phyloP scores from a whole-genome alignment of 2,888 invertebrate species.

The Glaucopsyche alexis region DNA sequence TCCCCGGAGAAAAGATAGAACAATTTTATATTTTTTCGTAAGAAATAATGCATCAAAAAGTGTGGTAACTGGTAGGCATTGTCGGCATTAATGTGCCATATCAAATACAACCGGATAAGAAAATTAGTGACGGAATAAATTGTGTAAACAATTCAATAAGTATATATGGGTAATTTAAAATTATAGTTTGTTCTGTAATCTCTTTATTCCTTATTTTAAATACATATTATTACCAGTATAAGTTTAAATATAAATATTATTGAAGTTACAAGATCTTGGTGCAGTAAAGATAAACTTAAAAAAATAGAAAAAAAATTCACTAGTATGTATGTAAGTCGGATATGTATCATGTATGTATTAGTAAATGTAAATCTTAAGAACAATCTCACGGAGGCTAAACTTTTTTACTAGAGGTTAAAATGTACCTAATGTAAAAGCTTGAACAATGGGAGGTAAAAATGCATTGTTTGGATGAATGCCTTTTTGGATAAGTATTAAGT shows the following conservation, averaged over 20 bases:
- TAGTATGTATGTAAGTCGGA: background rate
- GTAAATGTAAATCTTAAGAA: background rate
- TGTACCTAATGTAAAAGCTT: background rate
- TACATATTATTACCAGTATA: no score
- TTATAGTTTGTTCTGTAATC: no score
- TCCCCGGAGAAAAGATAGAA: background rate
- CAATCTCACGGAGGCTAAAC: background rate
- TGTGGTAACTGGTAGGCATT: background rate
- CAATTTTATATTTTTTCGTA: constrained; percentile 1
- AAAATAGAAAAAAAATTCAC: background rate
- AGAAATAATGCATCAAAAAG: background rate
- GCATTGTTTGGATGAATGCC: background rate
- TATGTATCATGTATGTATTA: no score
- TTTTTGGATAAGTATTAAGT: background rate
- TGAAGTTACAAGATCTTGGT: no score
- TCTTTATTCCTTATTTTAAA: no score
- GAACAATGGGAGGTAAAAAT: constrained; percentile 11
- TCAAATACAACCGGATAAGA: background rate
- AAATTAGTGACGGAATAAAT: background rate
- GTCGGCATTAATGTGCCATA: background rate
- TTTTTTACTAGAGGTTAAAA: background rate
- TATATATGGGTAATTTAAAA: background rate
- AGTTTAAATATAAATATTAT: no score
- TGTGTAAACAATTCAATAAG: background rate
- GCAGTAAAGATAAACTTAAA: no score